Percentiles rank a stretch among this genome's conserved stretches.
Evolutionary conservation across 2,888 invertebrate species (phyloP).

Genomic region (Leucozona laternaria): DNA sequence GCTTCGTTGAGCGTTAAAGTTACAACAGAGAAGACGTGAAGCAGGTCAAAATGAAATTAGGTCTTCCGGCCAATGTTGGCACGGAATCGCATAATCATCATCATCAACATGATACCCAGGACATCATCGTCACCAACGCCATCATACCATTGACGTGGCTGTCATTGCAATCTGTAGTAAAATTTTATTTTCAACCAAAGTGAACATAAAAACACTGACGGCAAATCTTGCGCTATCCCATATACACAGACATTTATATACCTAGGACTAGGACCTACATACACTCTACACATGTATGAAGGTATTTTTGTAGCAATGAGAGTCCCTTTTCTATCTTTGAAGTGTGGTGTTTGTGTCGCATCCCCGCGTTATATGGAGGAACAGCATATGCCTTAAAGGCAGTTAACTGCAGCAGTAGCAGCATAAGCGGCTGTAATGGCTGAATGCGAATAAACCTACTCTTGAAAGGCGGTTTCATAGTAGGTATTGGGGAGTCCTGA

Average conservation of each 20-base stretch:
- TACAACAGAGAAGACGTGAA: constrained; percentile 47
- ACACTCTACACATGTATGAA: not conserved
- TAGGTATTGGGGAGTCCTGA: constrained; percentile 31
- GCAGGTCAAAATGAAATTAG: constrained; percentile 74
- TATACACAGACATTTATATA: not conserved
- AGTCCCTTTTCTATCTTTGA: constrained; percentile 34
- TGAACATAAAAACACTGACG: constrained; percentile 53
- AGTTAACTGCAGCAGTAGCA: constrained; percentile 70
- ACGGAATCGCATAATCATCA: constrained; percentile 64
- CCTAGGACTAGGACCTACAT: not conserved
- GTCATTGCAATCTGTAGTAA: constrained; percentile 74
- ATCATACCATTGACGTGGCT: constrained; percentile 50
- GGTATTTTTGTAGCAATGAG: constrained; percentile 23
- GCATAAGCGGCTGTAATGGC: constrained; percentile 15
- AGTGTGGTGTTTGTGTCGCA: constrained; percentile 48
- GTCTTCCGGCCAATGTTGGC: constrained; percentile 75
- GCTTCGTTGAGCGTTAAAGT: constrained; percentile 33
- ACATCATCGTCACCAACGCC: constrained; percentile 29
- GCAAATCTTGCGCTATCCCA: constrained; percentile 26
- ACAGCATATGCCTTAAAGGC: constrained; percentile 66
- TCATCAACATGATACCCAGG: constrained; percentile 44
- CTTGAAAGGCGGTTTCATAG: constrained; percentile 1
- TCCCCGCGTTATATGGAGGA: constrained; percentile 24
- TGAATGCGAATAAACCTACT: not conserved
- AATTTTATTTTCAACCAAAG: constrained; percentile 70